These are phyloP conservation scores for Neotragus pygmaeus DNA, from an alignment of 2,113 vertebrate species.

Conservation along the genomic window DNA sequence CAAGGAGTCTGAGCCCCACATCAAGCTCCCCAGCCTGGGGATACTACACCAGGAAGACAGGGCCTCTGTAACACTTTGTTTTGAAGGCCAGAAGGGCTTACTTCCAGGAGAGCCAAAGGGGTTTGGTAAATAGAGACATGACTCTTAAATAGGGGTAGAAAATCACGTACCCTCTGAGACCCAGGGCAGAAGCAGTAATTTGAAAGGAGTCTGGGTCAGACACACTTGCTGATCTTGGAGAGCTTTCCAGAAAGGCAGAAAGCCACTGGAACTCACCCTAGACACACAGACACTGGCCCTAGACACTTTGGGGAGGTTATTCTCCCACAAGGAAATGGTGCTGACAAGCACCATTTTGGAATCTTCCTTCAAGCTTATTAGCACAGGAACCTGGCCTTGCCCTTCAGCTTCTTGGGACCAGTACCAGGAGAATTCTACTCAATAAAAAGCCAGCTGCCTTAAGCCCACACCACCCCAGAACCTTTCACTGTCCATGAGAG, in stretches of 20 bases:
- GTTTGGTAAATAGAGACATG: neutral
- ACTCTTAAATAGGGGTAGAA: neutral
- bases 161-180: neutral
- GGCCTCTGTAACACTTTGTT: neutral
- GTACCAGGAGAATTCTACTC: neutral
- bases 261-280: neutral
- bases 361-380: neutral
- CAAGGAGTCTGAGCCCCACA: neutral
- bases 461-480: neutral
- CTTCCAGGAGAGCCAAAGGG: neutral
- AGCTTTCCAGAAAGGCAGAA: neutral
- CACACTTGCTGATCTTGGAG: neutral
- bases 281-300: neutral
- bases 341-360: neutral
- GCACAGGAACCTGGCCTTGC: neutral
- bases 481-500: neutral
- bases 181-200: neutral
- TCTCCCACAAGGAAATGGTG: neutral
- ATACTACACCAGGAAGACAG: neutral
- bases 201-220: neutral
- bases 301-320: neutral
- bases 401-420: neutral
- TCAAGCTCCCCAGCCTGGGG: neutral
- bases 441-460: neutral
- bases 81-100: neutral